These are phyloP conservation scores for Dasyprocta punctata DNA, from an alignment of 2,113 vertebrate species.

Conservation along the genomic window DNA sequence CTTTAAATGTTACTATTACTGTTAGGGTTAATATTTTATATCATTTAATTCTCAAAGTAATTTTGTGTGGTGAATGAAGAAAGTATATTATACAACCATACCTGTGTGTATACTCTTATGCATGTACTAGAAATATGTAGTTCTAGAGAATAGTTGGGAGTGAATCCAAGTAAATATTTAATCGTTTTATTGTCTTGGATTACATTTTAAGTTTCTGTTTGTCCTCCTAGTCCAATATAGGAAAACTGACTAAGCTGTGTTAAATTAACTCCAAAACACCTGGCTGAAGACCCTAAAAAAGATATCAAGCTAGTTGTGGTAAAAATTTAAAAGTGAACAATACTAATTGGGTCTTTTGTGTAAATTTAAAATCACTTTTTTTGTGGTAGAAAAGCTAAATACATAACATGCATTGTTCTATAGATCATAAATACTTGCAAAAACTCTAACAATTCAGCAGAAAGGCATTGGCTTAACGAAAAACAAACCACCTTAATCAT, in stretches of 20 bases:
- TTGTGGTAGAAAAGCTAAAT: conserved; percentile 26
- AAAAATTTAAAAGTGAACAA: conserved; percentile 24
- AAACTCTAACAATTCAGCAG: background rate
- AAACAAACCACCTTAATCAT: conserved; percentile 28
- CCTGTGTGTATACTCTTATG: background rate
- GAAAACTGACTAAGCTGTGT: background rate
- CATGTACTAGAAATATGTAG: conserved; percentile 40
- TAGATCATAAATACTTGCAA: conserved; percentile 14
- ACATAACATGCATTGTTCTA: background rate
- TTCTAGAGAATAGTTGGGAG: background rate
- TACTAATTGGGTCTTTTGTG: background rate
- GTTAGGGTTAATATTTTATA: conserved; percentile 33
- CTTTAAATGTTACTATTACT: background rate
- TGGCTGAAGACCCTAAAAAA: background rate
- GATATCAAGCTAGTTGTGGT: background rate
- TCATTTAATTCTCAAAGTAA: conserved; percentile 32
- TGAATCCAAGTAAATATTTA: conserved; percentile 23
- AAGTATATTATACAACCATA: background rate
- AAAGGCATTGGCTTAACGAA: background rate
- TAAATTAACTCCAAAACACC: conserved; percentile 39
- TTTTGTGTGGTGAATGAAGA: background rate
- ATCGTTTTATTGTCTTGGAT: background rate
- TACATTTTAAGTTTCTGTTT: conserved; percentile 18
- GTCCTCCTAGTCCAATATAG: background rate
- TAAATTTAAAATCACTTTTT: conserved; percentile 30